Evolutionary conservation across 2,113 vertebrate species (phyloP).

Genomic region (Larimichthys crocea): DNA sequence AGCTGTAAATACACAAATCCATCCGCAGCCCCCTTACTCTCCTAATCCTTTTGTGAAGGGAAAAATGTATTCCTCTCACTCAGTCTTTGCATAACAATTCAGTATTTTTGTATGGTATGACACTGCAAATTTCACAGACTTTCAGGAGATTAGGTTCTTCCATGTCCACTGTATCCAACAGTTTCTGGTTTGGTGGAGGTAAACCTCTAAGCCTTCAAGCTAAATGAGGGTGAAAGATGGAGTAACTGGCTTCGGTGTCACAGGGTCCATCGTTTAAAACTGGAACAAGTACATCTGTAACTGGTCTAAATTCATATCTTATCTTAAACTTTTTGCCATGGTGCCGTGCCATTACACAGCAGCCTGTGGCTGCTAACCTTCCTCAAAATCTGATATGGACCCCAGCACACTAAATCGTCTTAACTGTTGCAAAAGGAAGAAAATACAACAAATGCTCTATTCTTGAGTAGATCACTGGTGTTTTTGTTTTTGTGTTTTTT

Average conservation of each 20-base stretch:
- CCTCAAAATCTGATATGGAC: constrained; percentile 49
- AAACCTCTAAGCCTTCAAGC: background rate
- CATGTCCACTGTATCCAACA: background rate
- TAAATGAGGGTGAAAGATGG: constrained; percentile 26
- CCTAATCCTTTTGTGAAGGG: background rate
- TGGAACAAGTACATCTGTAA: constrained; percentile 24
- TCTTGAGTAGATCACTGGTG: constrained; percentile 3
- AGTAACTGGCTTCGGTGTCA: constrained; percentile 6
- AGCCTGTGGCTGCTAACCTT: constrained; percentile 34
- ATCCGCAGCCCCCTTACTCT: background rate
- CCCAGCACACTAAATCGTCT: constrained; percentile 30
- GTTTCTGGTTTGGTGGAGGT: constrained; percentile 13
- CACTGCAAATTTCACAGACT: constrained; percentile 2
- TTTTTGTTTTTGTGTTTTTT: background rate
- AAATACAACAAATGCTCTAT: constrained; percentile 31
- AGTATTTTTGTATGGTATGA: background rate
- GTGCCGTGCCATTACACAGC: constrained; percentile 11
- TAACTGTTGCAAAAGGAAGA: constrained; percentile 20
- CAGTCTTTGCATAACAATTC: background rate
- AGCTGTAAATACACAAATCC: constrained; percentile 3
- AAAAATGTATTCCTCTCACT: background rate
- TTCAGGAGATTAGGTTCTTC: background rate
- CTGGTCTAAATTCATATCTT: constrained; percentile 29
- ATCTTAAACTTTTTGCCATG: constrained; percentile 17
- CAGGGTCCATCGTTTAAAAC: constrained; percentile 16